phyloP scores from a whole-genome alignment of 1,140 invertebrate genomes.

The Neodiprion virginianus region DNA sequence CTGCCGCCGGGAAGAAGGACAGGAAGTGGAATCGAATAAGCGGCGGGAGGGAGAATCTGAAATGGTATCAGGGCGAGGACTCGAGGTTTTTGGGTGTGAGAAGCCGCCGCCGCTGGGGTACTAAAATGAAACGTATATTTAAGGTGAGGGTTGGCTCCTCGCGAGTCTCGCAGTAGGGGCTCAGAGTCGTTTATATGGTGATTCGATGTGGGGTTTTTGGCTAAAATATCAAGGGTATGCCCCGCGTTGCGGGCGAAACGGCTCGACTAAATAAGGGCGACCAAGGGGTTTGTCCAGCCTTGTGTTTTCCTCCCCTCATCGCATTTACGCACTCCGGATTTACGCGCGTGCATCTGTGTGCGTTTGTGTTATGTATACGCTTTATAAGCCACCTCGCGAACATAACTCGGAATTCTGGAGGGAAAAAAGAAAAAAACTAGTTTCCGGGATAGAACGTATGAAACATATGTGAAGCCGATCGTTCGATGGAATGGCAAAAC shows the following conservation, averaged over 20 bases:
- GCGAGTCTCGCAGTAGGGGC: slow-evolving; percentile 38
- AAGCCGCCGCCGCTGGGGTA: slow-evolving; percentile 21
- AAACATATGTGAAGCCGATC: no score
- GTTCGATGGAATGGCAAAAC: no score
- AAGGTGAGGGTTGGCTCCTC: slow-evolving; percentile 46
- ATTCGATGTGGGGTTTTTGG: slow-evolving; percentile 46
- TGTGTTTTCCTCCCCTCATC: no score
- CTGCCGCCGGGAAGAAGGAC: no score
- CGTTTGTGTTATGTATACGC: no score
- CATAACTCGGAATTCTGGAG: no score
- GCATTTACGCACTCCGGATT: no score
- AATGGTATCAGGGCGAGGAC: slow-evolving; percentile 22
- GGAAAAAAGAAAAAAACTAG: no score
- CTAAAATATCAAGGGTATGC: slow-evolving; percentile 52
- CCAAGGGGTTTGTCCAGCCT: background rate
- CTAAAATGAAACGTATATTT: slow-evolving; percentile 53
- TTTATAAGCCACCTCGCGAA: no score
- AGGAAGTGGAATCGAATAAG: background rate
- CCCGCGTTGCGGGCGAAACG: slow-evolving; percentile 30
- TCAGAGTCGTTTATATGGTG: slow-evolving; percentile 52
- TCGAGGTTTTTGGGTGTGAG: slow-evolving; percentile 22
- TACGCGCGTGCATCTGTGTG: no score
- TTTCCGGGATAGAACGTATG: no score
- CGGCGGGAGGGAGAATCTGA: background rate
- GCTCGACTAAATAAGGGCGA: background rate